phyloP scores from a whole-genome alignment of 2,113 vertebrate genomes.

The Mugil cephalus region DNA sequence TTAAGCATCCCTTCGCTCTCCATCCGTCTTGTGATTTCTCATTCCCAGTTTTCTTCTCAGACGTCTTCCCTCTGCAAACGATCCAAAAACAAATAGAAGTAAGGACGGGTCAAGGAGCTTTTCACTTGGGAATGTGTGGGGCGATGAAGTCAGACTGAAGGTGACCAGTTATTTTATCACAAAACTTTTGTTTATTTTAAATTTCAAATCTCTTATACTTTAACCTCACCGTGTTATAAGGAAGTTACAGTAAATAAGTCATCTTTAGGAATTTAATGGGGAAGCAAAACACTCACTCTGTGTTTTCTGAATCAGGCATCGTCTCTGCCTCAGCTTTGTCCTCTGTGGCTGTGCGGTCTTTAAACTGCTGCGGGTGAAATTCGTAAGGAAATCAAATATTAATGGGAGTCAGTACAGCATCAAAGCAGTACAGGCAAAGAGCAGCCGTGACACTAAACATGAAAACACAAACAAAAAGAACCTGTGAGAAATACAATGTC shows the following conservation, averaged over 20 bases:
- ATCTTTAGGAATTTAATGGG: background rate
- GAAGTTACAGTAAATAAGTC: background rate
- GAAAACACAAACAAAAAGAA: background rate
- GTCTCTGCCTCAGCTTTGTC: conserved; percentile 84
- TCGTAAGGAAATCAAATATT: conserved; percentile 15
- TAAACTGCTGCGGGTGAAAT: conserved; percentile 38
- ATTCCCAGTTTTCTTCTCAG: conserved; percentile 83
- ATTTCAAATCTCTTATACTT: background rate
- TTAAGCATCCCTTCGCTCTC: conserved; percentile 80
- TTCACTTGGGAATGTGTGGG: background rate
- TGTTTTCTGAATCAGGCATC: conserved; percentile 83
- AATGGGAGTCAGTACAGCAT: conserved; percentile 1
- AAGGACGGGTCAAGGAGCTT: background rate
- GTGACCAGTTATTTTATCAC: background rate
- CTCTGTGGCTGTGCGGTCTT: conserved; percentile 80
- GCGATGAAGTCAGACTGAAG: conserved; percentile 6
- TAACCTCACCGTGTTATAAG: background rate
- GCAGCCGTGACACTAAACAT: background rate
- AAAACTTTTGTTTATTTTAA: background rate
- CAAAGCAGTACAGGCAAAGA: background rate
- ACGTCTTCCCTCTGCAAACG: conserved; percentile 77
- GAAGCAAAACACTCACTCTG: conserved; percentile 84
- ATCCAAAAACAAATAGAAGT: conserved; percentile 27
- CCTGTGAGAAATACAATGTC: background rate
- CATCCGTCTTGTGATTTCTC: conserved; percentile 82